Evolutionary conservation across 2,113 vertebrate genomes (phyloP), one percentile per base, ranked within the genome.

Genomic region (Lates calcarifer): DNA sequence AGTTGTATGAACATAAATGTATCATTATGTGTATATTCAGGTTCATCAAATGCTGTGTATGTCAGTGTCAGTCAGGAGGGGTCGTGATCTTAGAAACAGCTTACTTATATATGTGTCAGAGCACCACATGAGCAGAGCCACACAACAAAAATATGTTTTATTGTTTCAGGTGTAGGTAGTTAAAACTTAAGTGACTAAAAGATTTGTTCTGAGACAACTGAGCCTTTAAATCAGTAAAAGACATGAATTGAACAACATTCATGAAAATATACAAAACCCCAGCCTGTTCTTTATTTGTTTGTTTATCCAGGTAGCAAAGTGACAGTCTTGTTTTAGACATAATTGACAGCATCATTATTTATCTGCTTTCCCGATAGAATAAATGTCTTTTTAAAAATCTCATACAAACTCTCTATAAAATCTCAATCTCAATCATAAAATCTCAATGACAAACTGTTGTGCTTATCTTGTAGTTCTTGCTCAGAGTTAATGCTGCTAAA

Each of bases 281-380:
- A 24, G 3, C 17, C 8, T 71, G 3, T 10, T 53, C 9, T 26
- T 24, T 13, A 26, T 13, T 11, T 24, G 22, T 12, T 24, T 3
- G 49, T n/a, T 51, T 53, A 53, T 53, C n/a, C 4, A 26, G n/a
- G 10, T 5, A 24, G 49, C 8, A 10, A 53, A 9, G 49, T 53
- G 12, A 53, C n/a, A 4, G 10, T 53, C 10, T 53, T 49, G 13
- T 49, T 22, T n/a, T 20, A 49, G 47, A 20, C 5, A 49, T 49
- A n/a, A 49, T 20, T 20, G 17, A 49, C 18, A n/a, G 47, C 47
- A 49, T 49, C 20, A 49, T 51, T 1, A 18, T 26, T 57, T 43
- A 79, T 45, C 35, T 64, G 67, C 35, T 55, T 63, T 53, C 11
- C 67, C 56, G 26, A 28, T 22, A 18, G 6, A 49, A 24, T 24